A percentile compares a stretch with the other conserved stretches of the same genome.
phyloP scores from a whole-genome alignment of 2,113 vertebrate genomes.

The Cyphomyrus discorhynchus region DNA sequence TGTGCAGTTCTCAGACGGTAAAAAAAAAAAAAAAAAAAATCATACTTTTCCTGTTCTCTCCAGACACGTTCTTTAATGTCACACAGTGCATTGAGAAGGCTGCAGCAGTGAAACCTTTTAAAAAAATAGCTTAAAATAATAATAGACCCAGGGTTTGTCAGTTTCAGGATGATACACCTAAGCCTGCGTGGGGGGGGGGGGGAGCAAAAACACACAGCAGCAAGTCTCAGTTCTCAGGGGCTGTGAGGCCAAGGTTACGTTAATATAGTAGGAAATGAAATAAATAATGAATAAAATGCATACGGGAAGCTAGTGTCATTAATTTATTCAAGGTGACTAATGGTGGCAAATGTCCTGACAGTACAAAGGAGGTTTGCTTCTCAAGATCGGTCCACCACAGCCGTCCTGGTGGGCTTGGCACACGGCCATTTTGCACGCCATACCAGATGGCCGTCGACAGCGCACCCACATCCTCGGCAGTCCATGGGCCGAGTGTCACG shows the following conservation, averaged over 20 bases:
- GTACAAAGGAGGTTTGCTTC: neutral
- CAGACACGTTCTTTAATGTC: neutral
- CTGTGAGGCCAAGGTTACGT: neutral
- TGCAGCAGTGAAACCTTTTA: neutral
- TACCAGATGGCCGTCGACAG: neutral
- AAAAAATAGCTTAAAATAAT: neutral
- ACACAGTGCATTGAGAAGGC: neutral
- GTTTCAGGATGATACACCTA: neutral
- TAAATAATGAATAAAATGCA: slow-evolving; percentile 3
- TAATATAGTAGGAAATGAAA: slow-evolving; percentile 6
- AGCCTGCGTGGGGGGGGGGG: neutral
- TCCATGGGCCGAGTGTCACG: neutral
- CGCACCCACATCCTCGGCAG: neutral
- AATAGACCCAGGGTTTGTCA: neutral
- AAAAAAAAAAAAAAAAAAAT: neutral
- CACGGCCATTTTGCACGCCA: neutral
- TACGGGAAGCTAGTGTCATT: neutral
- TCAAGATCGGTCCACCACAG: neutral
- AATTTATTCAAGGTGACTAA: neutral
- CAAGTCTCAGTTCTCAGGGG: neutral
- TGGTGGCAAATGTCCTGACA: neutral
- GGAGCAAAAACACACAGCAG: neutral
- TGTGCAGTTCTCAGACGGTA: neutral
- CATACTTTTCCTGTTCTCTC: neutral
- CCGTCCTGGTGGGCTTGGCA: neutral